Evolutionary conservation across 2,888 invertebrate genomes (phyloP).

Genomic region (Mesopsocus fuscifrons): DNA sequence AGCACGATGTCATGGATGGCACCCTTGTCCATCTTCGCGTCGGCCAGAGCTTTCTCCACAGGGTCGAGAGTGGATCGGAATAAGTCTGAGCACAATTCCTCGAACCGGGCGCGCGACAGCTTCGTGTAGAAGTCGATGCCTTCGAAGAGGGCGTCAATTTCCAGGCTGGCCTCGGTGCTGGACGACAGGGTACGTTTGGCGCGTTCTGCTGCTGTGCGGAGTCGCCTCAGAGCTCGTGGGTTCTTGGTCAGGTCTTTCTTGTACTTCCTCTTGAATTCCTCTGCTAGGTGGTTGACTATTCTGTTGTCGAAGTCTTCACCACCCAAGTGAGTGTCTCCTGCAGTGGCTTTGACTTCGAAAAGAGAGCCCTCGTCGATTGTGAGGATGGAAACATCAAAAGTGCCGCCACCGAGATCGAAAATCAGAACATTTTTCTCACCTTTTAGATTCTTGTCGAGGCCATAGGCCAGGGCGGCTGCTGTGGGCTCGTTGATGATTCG

Average conservation of each 20-base stretch:
- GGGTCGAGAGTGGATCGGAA: conserved; percentile 60
- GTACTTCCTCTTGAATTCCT: conserved; percentile 58
- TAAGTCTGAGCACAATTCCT: conserved; percentile 75
- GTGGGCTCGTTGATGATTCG: too few species aligned
- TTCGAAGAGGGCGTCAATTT: conserved; percentile 77
- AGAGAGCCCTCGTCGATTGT: conserved; percentile 72
- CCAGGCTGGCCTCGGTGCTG: conserved; percentile 58
- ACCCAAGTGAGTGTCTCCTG: conserved; percentile 64
- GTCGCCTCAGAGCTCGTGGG: conserved; percentile 56
- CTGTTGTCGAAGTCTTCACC: conserved; percentile 67
- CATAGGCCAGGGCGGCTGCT: conserved; percentile 72
- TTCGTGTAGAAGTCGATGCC: conserved; percentile 83
- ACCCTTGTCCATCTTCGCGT: conserved; percentile 70
- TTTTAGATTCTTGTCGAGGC: too few species aligned
- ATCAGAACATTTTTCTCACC: too few species aligned
- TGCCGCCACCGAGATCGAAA: too few species aligned
- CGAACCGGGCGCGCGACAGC: conserved; percentile 66
- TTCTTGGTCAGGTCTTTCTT: conserved; percentile 42
- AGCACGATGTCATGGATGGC: conserved; percentile 63
- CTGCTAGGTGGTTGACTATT: conserved; percentile 55
- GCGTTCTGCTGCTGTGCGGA: conserved; percentile 70
- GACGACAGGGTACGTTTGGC: conserved; percentile 60
- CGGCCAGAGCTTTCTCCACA: conserved; percentile 63
- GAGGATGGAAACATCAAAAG: conserved; percentile 82
- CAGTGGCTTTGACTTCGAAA: conserved; percentile 62